Base-by-base conservation (phyloP, 2,113 vertebrate species). In the Turnix velox region DNA sequence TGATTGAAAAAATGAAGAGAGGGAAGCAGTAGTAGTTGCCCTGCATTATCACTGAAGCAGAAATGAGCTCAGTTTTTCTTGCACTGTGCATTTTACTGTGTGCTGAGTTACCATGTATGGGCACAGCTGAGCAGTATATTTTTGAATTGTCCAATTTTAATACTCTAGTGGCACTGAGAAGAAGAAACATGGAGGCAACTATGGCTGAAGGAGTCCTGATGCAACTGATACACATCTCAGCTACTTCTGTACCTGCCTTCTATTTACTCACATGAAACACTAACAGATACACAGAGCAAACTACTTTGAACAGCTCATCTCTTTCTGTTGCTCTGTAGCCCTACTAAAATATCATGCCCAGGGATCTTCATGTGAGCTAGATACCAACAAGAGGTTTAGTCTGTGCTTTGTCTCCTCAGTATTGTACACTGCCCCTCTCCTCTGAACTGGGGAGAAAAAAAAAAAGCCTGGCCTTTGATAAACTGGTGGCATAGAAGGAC, bases 101-200 rank as follows among this genome's bases (percentile, higher is more conserved):
- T 89, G 54, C 28, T 52, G 49, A 72, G 73, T 48, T 84, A 37
- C 18, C 37, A 19, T 19, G 54, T 59, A 51, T 28, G 42, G 71
- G 30, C 49, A 69, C 71, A 82, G 45, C 58, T 69, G 76, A 43
- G 78, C 33, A 62, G 39, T 54, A 62, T 90, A 31, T 76, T 92
- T 94, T 62, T 5, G 10, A 90, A 27, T 54, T 69, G 48, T 74
- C 58, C 30, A 39, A 28, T 94, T 95, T 92, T 82, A 92, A 61
- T 65, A 75, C 33, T 79, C 84, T 61, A 30, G 37, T 65, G 76
- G 73, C 93, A 98, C 99, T 99, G 94, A 45, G 81, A 61, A 90
- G 89, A 75, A 95, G 31, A 72, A 58, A 42, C 24, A 57, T 3
- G 5, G 6, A 35, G 37, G 58, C 20, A 67, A 49, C 37, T 0